Evolutionary conservation across 2,797 vertebrate species (phyloP), one percentile per base, ranked within the genome.

Genomic region (Bovichtus diacanthus): DNA sequence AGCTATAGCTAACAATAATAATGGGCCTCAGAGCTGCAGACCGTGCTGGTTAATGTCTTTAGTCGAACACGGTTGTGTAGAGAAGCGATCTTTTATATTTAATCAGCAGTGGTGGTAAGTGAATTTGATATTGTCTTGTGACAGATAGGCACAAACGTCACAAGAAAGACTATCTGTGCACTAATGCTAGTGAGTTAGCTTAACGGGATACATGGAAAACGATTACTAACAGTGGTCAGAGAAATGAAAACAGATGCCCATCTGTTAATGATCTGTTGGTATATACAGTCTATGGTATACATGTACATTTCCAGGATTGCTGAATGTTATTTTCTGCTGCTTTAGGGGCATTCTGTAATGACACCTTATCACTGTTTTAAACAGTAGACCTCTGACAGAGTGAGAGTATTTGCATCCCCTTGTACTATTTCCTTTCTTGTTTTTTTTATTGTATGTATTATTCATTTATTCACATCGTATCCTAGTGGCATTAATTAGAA

Each of bases 1-100:
- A 72, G 23, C 59, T 19, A 1, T 7, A 23, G 65, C 50, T 74
- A 61, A 82, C 55, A 61, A 58, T 58, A 74, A 19, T 9, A 61
- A 49, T 10, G 23, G 29, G 43, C 44, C 18, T 62, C 41, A 2
- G 49, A n/a, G 7, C 8, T 51, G 4, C 13, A 23, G 9, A 13
- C 16, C 16, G 23, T 29, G 9, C 2, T 2, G 8, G 6, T 13
- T 11, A 0, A 23, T 43, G 43, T 16, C 0, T 43, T 38, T 12
- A 15, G 9, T 0, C 7, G 1, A 31, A 59, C 25, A 5, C 0
- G 4, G 8, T 47, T 25, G 19, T n/a, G 4, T 49, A 0, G 2
- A 18, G n/a, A 12, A 6, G 4, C 0, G 0, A 31, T 10, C 0
- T 25, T 38, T 44, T 4, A 18, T 5, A 12, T 0, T 9, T 5